Percentiles rank a stretch among this genome's conserved stretches.
These are phyloP conservation scores for Borostomias antarcticus DNA, from an alignment of 2,797 vertebrate species.

Conservation along the genomic window DNA sequence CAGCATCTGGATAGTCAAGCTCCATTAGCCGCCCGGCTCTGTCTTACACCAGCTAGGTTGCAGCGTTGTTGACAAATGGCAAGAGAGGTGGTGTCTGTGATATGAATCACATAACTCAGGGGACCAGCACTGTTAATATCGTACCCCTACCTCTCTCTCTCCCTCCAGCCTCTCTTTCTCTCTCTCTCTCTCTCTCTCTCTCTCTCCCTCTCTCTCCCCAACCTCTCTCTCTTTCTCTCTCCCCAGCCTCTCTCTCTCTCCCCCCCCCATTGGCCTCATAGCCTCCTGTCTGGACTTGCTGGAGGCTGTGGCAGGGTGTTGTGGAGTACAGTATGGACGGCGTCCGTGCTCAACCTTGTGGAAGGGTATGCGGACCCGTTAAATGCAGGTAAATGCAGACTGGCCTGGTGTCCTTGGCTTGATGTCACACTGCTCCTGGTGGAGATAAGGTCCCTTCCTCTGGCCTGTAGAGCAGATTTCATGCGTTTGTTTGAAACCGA, in stretches of 20 bases:
- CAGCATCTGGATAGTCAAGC: conserved; percentile 77
- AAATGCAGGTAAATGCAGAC: conserved; percentile 50
- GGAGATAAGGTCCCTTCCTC: conserved; percentile 57
- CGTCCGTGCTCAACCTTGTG: conserved; percentile 68
- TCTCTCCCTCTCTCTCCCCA: conserved; percentile 36
- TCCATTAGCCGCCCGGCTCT: conserved; percentile 71
- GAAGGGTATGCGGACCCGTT: too few relatives aligned
- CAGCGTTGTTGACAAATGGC: conserved; percentile 70
- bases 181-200: neutral
- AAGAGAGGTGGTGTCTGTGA: conserved; percentile 67
- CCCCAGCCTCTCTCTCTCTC: neutral
- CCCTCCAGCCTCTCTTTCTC: conserved; percentile 2
- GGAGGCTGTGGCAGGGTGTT: conserved; percentile 44
- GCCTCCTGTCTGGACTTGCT: conserved; percentile 41
- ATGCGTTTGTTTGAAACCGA: conserved; percentile 18
- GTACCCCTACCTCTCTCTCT: conserved; percentile 23
- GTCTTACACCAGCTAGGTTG: conserved; percentile 67
- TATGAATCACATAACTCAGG: conserved; percentile 67
- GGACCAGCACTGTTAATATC: conserved; percentile 61
- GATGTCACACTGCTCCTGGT: conserved; percentile 63
- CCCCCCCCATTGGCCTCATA: neutral
- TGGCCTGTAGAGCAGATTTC: conserved; percentile 44
- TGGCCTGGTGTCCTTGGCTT: conserved; percentile 65
- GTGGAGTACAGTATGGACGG: conserved; percentile 47
- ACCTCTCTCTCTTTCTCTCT: conserved; percentile 12